Percentiles rank a stretch among this genome's conserved stretches.
These are phyloP conservation scores for Drosophila robusta DNA, from an alignment of 2,888 invertebrate genomes.

Conservation along the genomic window DNA sequence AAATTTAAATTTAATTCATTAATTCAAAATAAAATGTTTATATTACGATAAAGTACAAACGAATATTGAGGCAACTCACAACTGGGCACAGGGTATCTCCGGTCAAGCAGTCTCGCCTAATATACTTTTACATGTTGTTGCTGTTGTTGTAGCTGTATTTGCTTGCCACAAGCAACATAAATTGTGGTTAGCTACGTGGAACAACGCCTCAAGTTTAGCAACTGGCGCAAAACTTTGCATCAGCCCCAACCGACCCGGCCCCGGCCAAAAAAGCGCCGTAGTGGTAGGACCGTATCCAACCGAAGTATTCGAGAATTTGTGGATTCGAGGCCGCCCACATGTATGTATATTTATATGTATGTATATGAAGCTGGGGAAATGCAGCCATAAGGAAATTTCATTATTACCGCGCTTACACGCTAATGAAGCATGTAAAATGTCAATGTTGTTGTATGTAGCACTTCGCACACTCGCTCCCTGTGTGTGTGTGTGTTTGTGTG, in stretches of 20 bases:
- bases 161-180: constrained; percentile 63
- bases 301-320: no score
- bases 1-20: no score
- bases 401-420: constrained; percentile 81
- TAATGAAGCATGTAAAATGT: constrained; percentile 83
- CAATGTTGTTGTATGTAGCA: constrained; percentile 67
- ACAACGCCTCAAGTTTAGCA: constrained; percentile 69
- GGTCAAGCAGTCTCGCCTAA: not conserved
- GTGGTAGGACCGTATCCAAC: no score
- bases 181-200: constrained; percentile 62
- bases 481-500: constrained; percentile 14
- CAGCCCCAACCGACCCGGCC: constrained; percentile 25
- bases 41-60: no score
- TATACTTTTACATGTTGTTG: not conserved
- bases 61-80: not conserved
- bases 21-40: no score
- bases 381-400: constrained; percentile 81
- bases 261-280: not conserved
- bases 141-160: constrained; percentile 26
- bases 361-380: constrained; percentile 52
- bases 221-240: constrained; percentile 67
- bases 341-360: no score
- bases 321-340: constrained; percentile 7
- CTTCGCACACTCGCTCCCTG: constrained; percentile 12
- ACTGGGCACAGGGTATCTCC: not conserved